phyloP scores from a whole-genome alignment of 2,113 vertebrate genomes.

The Eurypyga helias region DNA sequence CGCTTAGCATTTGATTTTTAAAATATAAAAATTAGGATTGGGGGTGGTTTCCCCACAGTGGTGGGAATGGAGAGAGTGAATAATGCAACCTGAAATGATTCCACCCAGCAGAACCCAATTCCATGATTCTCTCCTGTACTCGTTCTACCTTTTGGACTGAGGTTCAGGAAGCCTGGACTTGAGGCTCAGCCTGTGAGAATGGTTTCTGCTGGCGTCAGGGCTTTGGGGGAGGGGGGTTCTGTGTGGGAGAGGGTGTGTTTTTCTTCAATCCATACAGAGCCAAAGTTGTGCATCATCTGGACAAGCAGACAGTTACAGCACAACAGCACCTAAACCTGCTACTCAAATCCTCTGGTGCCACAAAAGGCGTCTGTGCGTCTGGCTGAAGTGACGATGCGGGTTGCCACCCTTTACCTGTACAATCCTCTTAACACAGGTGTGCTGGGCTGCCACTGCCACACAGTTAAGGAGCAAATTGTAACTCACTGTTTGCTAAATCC shows the following conservation, averaged over 20 bases:
- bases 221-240: rapidly evolving
- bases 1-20: not conserved
- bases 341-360: not conserved
- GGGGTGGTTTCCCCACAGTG: not conserved
- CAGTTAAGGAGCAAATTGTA: not conserved
- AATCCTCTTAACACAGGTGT: not conserved
- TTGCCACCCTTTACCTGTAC: not conserved
- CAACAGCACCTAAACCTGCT: not conserved
- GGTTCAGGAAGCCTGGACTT: not conserved
- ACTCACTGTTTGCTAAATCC: not conserved
- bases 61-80: not conserved
- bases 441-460: not conserved
- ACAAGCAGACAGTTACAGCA: not conserved
- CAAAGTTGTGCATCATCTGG: not conserved
- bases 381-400: not conserved
- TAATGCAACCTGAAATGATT: not conserved
- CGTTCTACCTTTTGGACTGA: not conserved
- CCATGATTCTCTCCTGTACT: not conserved
- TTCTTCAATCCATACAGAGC: not conserved
- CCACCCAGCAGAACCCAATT: not conserved
- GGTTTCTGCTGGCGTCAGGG: not conserved
- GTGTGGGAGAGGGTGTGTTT: not conserved
- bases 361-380: not conserved
- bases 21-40: not conserved
- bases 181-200: not conserved